Evolutionary conservation across 2,113 vertebrate genomes (phyloP).

Genomic region (Sturnus vulgaris): DNA sequence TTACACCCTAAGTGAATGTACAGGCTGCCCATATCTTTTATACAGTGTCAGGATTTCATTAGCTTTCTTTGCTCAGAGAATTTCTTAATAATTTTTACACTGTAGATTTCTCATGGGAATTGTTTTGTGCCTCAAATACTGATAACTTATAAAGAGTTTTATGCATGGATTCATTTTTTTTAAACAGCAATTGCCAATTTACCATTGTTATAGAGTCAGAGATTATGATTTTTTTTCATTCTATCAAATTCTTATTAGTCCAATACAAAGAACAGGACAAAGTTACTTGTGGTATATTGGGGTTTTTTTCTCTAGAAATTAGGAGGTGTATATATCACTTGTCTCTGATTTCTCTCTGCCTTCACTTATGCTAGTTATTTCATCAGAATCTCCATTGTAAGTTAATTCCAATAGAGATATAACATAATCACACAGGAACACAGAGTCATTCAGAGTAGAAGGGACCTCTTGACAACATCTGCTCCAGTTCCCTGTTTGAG

Average conservation of each 20-base stretch:
- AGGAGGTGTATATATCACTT: not conserved
- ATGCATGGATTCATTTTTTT: not conserved
- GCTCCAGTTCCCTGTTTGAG: not conserved
- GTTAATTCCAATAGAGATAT: not conserved
- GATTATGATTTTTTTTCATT: not conserved
- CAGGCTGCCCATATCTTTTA: not conserved
- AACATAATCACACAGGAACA: not conserved
- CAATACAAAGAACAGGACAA: not conserved
- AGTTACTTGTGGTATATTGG: not conserved
- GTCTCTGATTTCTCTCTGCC: not conserved
- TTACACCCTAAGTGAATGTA: not conserved
- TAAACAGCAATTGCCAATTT: not conserved
- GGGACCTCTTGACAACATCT: not conserved
- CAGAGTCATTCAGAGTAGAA: not conserved
- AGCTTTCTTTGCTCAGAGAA: not conserved
- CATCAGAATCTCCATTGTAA: not conserved
- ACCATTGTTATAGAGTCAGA: not conserved
- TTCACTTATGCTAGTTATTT: not conserved
- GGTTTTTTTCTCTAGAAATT: accelerated
- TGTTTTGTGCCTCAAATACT: not conserved
- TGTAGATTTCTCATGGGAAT: not conserved
- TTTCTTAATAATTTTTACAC: not conserved
- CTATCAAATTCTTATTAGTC: not conserved
- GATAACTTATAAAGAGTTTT: not conserved
- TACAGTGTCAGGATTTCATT: not conserved